These are phyloP conservation scores for Muntiacus reevesi DNA, from an alignment of 2,113 vertebrate species.

Conservation along the genomic window DNA sequence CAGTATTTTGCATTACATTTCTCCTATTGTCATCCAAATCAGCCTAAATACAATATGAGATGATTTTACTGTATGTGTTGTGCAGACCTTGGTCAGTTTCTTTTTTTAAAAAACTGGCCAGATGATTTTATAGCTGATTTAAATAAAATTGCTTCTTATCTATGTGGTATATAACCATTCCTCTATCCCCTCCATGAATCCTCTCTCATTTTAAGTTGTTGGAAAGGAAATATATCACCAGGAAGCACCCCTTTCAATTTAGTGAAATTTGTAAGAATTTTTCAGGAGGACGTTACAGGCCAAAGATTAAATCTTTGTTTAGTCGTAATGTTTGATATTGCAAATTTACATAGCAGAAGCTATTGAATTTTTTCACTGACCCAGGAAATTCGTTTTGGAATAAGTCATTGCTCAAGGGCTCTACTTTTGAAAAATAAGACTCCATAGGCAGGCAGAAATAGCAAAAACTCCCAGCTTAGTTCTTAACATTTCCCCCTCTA, in stretches of 20 bases:
- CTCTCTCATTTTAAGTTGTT: not conserved
- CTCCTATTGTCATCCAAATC: slow-evolving; percentile 9
- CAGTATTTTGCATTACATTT: slow-evolving; percentile 64
- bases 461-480: not conserved
- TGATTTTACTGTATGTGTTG: slow-evolving; percentile 23
- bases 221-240: not conserved
- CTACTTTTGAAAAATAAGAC: not conserved
- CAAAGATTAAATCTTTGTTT: not conserved
- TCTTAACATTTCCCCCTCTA: not conserved
- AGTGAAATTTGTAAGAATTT: not conserved
- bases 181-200: not conserved
- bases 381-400: not conserved
- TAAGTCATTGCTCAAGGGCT: not conserved
- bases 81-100: not conserved
- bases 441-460: not conserved
- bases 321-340: not conserved
- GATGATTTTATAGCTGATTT: slow-evolving; percentile 17
- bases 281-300: not conserved
- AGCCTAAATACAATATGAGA: slow-evolving; percentile 47
- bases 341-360: not conserved
- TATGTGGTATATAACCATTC: not conserved
- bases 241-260: not conserved
- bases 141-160: not conserved
- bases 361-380: not conserved
- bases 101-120: not conserved